Base-by-base conservation (phyloP, 2,888 invertebrate genomes). In the Drepana falcataria region DNA sequence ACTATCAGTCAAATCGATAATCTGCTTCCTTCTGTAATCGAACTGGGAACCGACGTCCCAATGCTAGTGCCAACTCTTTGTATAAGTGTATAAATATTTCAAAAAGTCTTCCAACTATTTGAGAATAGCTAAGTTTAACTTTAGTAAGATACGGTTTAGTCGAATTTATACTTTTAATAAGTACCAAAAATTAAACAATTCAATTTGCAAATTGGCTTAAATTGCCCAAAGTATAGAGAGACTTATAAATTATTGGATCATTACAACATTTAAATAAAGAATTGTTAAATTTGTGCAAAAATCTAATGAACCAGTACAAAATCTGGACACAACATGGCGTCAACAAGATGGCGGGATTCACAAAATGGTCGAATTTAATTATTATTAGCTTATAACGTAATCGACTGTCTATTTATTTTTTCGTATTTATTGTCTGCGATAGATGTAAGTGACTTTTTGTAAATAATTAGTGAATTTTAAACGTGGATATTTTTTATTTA, bases 381-480 rank as follows among this genome's bases (percentile, higher is more conserved):
- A 58, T 60, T 69, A 67, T 69, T 76, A 69, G 66, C 61, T 55
- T 66, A 70, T 68, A 69, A 59, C 59, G 59, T 52, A 55, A 54
- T 71, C 61, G 84, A 86, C 83, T 85, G 83, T 85, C 84, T 85
- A 86, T 86, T 88, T 87, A 82, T 81, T 81, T 70, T 74, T 78
- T 44, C 9, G 73, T 85, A 87, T 87, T 86, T 85, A 86, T 87
- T 87, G 62, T 72, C 68, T 73, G 58, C 71, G 60, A 58, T 81
- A 83, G 77, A 66, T 53, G 66, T 83, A 79, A 73, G 79, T 75
- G 65, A 74, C 33, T 68, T 75, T 84, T 79, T 88, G 88, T 88
- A 88, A 85, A 88, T 88, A 83, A 75, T 78, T 84, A 84, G 81
- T 71, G 70, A 81, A 81, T 79, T 81, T 75, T 73, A 64, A 63